Evolutionary conservation across 2,113 vertebrate species (phyloP).

Genomic region (Paramisgurnus dabryanus): DNA sequence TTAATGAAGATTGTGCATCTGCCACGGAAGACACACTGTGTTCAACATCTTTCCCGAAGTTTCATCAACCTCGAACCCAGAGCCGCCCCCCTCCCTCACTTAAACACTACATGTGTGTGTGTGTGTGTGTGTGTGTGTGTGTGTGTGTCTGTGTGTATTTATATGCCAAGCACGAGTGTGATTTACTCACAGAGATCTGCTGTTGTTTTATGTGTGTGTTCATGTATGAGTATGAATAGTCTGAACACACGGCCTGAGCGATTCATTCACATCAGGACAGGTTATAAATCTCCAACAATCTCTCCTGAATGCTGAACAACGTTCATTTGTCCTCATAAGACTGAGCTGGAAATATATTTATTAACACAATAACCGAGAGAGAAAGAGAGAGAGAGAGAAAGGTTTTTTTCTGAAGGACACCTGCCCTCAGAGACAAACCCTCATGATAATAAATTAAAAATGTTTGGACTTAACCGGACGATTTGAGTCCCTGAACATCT

Average conservation of each 20-base stretch:
- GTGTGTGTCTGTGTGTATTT: conserved; percentile 33
- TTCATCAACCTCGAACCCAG: conserved; percentile 42
- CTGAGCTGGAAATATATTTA: conserved; percentile 36
- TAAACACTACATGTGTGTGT: not conserved
- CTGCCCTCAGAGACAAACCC: conserved; percentile 18
- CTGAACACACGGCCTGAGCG: not conserved
- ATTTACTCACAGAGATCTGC: conserved; percentile 34
- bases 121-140: not conserved
- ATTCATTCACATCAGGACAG: conserved; percentile 13
- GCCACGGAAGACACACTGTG: conserved; percentile 30
- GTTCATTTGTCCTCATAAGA: conserved; percentile 49
- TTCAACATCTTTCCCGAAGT: conserved; percentile 38
- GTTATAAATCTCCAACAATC: conserved; percentile 45
- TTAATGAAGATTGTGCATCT: conserved; percentile 43
- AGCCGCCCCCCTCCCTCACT: conserved; percentile 25
- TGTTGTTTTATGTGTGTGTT: not conserved
- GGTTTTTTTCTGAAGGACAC: conserved; percentile 1
- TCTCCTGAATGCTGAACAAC: conserved; percentile 6
- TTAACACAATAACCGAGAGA: not conserved
- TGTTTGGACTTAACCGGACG: conserved; percentile 16
- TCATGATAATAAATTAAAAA: conserved; percentile 53
- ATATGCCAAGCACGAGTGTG: conserved; percentile 10
- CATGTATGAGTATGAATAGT: not conserved
- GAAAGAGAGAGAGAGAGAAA: not conserved
- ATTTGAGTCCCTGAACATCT: not conserved